These are phyloP conservation scores for Eupithecia pulchellata DNA, from an alignment of 2,888 invertebrate species.

Conservation along the genomic window DNA sequence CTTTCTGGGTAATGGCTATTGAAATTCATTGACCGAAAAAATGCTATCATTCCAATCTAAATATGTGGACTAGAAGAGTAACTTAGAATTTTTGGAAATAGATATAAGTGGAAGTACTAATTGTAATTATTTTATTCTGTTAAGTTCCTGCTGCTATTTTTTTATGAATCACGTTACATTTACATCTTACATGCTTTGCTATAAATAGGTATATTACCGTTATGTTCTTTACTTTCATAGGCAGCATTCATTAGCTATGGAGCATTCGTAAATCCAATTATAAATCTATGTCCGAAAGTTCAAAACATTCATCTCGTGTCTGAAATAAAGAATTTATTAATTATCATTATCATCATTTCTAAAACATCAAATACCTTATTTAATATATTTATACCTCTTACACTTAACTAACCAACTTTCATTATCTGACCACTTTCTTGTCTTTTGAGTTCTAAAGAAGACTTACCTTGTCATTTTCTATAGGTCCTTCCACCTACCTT, in stretches of 20 bases:
- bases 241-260: neutral
- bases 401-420: neutral
- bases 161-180: neutral
- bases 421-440: neutral
- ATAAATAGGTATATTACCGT: neutral
- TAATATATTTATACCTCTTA: no score
- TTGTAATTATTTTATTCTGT: no score
- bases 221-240: neutral
- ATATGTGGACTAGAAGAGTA: no score
- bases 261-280: neutral
- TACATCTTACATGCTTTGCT: neutral
- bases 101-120: no score
- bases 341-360: no score
- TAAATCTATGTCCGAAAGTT: neutral
- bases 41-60: no score
- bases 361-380: neutral
- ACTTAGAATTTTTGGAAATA: no score
- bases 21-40: no score
- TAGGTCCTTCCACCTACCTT: neutral
- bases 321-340: neutral
- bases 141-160: no score
- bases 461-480: no score
- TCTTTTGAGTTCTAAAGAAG: neutral
- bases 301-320: neutral
- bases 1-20: no score